Evolutionary conservation across 1,140 invertebrate species (phyloP), one percentile per base, ranked within the genome.

Genomic region (Piezodorus guildinii): DNA sequence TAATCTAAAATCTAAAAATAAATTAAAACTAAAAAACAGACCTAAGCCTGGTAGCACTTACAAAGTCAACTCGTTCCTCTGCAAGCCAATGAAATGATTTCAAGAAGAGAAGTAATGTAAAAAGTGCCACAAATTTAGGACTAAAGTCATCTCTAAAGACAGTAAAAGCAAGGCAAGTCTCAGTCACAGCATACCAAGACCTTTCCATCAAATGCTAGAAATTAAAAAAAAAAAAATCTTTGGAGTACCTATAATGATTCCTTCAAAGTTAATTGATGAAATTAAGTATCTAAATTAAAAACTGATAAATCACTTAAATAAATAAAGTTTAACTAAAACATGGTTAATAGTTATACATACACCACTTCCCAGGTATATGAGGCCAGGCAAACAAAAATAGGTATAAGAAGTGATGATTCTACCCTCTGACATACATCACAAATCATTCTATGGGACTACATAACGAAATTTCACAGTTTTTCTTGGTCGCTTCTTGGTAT

Each of bases 1-100:
- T n/a, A n/a, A n/a, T n/a, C n/a, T n/a, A n/a, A n/a, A n/a, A n/a
- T n/a, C n/a, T n/a, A n/a, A n/a, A n/a, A n/a, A n/a, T n/a, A n/a
- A n/a, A 30, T 30, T 30, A 30, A 30, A 8, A 8, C 27, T n/a
- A 30, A 30, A 30, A 30, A 30, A 30, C 8, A 30, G 3, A 4
- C 27, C 8, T 30, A 30, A 8, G 27, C 8, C 3, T 30, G 8
- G 3, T 30, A 30, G 76, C 77, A 84, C 88, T 91, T 82, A 96
- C 94, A 84, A 91, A 98, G 78, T 99, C 96, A 30, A 99, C 94
- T 74, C 97, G 81, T 72, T 99, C 96, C 78, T 99, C 97, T 39
- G 93, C 93, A 17, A 99, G 77, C 97, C 97, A 99, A 80, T 99
- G 97, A 79, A 99, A 99, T 76, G 94, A 95, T 80, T 99, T 99